phyloP scores from a whole-genome alignment of 1,140 invertebrate genomes.

The Oscheius sp. region DNA sequence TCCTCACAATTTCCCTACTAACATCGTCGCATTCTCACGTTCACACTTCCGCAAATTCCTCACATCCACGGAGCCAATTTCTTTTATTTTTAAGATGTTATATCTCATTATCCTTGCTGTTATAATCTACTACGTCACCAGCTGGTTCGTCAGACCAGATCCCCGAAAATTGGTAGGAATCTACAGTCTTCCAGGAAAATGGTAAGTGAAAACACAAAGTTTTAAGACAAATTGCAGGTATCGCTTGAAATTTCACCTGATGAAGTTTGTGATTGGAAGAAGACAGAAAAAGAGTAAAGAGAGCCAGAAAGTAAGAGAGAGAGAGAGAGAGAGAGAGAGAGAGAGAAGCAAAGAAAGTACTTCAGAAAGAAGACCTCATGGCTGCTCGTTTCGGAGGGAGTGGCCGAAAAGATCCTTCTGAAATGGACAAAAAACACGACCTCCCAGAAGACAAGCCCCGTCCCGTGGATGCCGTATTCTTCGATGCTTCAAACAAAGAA shows the following conservation, averaged over 20 bases:
- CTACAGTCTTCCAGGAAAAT: conserved; percentile 35
- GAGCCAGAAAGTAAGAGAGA: background rate
- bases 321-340: background rate
- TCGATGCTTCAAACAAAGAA: conserved; percentile 49
- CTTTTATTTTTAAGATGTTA: too few relatives aligned
- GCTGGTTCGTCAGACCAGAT: conserved; percentile 12
- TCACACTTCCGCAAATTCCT: too few relatives aligned
- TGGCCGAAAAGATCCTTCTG: conserved; percentile 27
- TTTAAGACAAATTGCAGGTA: conserved; percentile 9
- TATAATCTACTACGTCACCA: background rate
- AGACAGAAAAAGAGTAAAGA: conserved; percentile 28
- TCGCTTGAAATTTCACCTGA: conserved; percentile 36
- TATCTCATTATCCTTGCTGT: conserved; percentile 3
- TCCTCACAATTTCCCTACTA: too few relatives aligned
- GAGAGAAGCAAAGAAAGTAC: background rate
- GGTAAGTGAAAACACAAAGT: background rate
- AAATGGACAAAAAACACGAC: conserved; percentile 39
- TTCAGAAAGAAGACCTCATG: conserved; percentile 22
- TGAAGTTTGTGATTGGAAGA: conserved; percentile 36
- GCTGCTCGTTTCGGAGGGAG: conserved; percentile 21
- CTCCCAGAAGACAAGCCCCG: conserved; percentile 18
- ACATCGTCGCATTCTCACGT: too few relatives aligned
- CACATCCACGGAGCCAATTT: too few relatives aligned
- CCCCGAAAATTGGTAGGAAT: conserved; percentile 17
- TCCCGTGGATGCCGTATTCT: conserved; percentile 48